Percentiles rank a stretch among this genome's conserved stretches.
Conservation (phyloP, 2,888 invertebrate genomes). For the Amiota mariae region DNA sequence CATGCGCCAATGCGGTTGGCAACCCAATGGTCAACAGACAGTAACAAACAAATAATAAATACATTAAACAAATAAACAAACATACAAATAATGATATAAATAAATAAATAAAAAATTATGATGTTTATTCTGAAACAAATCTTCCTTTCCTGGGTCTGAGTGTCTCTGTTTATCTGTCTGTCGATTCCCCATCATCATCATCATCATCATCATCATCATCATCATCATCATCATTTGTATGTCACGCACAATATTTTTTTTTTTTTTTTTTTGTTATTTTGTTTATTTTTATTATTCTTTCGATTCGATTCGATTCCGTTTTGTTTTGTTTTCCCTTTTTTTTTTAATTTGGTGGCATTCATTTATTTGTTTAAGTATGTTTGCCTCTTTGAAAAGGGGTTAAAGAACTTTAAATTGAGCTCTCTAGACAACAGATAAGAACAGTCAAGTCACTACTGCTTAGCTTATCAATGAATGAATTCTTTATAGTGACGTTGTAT, state of each 20-base stretch:
- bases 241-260: conserved; percentile 44
- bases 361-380: background rate
- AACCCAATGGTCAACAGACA: conserved; percentile 37
- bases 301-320: too few species aligned
- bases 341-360: background rate
- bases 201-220: background rate
- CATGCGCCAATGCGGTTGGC: conserved; percentile 53
- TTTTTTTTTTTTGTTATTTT: background rate
- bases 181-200: background rate
- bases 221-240: conserved; percentile 37
- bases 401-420: conserved; percentile 54
- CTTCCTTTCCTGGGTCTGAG: background rate
- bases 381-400: conserved; percentile 43
- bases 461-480: conserved; percentile 49
- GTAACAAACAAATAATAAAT: conserved; percentile 5
- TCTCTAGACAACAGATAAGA: conserved; percentile 55
- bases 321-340: too few species aligned
- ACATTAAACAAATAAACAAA: conserved; percentile 19
- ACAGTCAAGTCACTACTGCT: background rate
- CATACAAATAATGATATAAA: conserved; percentile 39
- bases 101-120: conserved; percentile 44
- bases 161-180: conserved; percentile 6
- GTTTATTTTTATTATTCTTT: background rate
- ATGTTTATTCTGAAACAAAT: background rate
- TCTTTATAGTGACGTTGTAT: conserved; percentile 8